Evolutionary conservation across 2,113 vertebrate species (phyloP), one percentile per base, ranked within the genome.

Genomic region (Hippocampus abdominalis): DNA sequence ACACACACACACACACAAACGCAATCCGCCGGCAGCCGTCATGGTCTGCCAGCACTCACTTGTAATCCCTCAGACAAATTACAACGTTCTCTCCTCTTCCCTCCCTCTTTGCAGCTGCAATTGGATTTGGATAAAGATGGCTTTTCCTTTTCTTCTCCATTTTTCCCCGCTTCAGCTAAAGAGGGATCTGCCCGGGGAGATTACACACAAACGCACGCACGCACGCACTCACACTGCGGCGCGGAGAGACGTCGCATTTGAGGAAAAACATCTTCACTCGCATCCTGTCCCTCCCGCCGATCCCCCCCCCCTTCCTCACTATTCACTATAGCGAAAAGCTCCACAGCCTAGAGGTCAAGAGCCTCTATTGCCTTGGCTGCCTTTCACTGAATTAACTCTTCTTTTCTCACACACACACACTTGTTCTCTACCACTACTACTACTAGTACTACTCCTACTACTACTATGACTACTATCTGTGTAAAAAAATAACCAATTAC

Each of bases 121-220:
- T 92, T 93, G 91, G 91, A 92, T 91, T 92, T 91, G 90, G 89
- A 92, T 93, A 90, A 92, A 91, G 89, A 92, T 89, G 91, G 89
- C 89, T 92, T 91, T 92, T 81, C 87, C 87, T 83, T 91, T 92
- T 89, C 84, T 91, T 87, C 87, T 91, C 86, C 85, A 88, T 91
- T 92, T 89, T 91, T 90, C 84, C 81, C 82, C 85, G 70, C 77
- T 90, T 91, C 90, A 88, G 87, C 85, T 92, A 90, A 92, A 91
- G 86, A 90, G 78, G 85, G 89, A 90, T 91, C 91, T 92, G 88
- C 91, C 89, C 5, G 77, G 80, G 87, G 90, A 91, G 88, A 91
- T 91, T 89, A 92, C 84, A 84, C 84, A 79, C 84, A 84, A 65
- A 78, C 74, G 77, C 80, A 85, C 73, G 72, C 71, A 65, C 72